These are phyloP conservation scores for Zaprionus africanus DNA, from an alignment of 1,140 invertebrate genomes.

Conservation along the genomic window DNA sequence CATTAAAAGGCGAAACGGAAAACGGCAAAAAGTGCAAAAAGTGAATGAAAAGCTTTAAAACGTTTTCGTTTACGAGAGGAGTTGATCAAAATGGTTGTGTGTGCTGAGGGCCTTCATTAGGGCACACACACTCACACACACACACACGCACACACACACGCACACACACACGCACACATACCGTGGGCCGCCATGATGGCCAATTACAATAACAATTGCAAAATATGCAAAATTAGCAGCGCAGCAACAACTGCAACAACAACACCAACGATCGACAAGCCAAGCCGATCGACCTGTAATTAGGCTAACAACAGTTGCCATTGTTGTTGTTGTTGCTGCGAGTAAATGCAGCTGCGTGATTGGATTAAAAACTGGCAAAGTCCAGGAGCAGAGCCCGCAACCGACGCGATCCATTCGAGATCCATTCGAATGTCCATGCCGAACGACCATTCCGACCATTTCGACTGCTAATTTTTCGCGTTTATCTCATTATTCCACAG, in stretches of 20 bases:
- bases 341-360: conserved; percentile 81
- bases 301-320: conserved; percentile 59
- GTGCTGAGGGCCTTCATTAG: conserved; percentile 51
- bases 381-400: conserved; percentile 3
- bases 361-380: conserved; percentile 67
- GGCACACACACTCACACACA: conserved; percentile 1
- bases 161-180: conserved; percentile 3
- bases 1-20: conserved; percentile 44
- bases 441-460: conserved; percentile 44
- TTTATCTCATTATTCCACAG: conserved; percentile 84
- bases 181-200: conserved; percentile 67
- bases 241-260: too few species aligned
- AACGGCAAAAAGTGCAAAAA: conserved; percentile 42
- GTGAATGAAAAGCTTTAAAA: conserved; percentile 78
- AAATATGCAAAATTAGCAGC: conserved; percentile 73
- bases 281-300: conserved; percentile 45
- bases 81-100: conserved; percentile 65
- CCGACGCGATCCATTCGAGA: conserved; percentile 15
- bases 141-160: conserved; percentile 7
- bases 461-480: conserved; percentile 81
- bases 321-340: conserved; percentile 41
- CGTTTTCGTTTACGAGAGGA: conserved; percentile 79
- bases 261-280: neutral
- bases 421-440: conserved; percentile 40
- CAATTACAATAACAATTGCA: conserved; percentile 77